Percentiles rank a stretch among this genome's conserved stretches.
These are phyloP conservation scores for Cercopithecus mona DNA, from an alignment of 2,113 vertebrate genomes.

Conservation along the genomic window DNA sequence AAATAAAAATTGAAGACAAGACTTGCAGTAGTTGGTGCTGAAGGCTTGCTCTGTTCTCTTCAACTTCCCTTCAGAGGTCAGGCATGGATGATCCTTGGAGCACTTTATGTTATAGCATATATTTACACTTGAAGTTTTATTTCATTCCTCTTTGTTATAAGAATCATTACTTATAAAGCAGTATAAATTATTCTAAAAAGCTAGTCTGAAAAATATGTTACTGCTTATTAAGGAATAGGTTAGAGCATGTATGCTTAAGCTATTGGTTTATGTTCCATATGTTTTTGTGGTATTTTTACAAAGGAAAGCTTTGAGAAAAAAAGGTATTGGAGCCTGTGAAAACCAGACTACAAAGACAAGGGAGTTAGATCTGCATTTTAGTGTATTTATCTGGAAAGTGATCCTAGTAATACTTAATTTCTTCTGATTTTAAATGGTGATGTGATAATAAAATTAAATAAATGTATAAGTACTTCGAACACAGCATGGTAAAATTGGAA, in stretches of 20 bases:
- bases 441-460: constrained; percentile 34
- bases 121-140: background rate
- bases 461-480: constrained; percentile 13
- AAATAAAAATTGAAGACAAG: background rate
- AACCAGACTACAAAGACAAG: background rate
- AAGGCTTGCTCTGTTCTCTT: background rate
- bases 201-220: background rate
- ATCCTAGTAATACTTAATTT: constrained; percentile 12
- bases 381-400: constrained; percentile 1
- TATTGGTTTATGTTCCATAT: background rate
- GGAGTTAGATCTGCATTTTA: background rate
- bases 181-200: background rate
- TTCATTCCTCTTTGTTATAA: background rate
- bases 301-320: background rate
- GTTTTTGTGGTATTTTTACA: background rate
- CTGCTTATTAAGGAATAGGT: background rate
- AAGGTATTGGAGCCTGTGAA: background rate
- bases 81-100: background rate
- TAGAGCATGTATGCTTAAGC: background rate
- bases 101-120: background rate
- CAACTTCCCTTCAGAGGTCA: background rate
- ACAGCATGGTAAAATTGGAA: constrained; percentile 29
- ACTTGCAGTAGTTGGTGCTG: background rate
- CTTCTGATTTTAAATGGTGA: constrained; percentile 12
- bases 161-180: background rate